Conservation (phyloP, 2,113 vertebrate species). For the Nesoenas mayeri region DNA sequence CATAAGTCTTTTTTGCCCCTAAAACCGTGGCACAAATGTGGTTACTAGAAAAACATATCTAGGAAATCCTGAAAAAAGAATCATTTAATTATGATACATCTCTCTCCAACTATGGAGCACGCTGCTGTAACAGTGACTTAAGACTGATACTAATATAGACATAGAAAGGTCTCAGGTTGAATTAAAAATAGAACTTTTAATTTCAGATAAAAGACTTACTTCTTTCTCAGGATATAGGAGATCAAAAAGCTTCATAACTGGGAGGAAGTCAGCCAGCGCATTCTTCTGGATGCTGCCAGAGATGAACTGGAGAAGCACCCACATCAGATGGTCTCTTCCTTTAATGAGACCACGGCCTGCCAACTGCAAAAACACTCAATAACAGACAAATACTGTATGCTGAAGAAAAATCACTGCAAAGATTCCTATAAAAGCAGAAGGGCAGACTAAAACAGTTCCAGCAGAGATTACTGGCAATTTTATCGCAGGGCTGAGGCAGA, state of each 20-base stretch:
- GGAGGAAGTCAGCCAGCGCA: conserved; percentile 93
- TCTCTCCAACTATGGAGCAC: not conserved
- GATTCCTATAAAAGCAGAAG: not conserved
- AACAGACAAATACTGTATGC: not conserved
- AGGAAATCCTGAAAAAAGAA: not conserved
- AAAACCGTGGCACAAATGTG: not conserved
- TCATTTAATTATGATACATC: not conserved
- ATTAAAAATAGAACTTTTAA: not conserved
- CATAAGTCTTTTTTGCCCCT: not conserved
- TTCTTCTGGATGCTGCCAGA: conserved; percentile 99
- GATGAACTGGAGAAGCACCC: conserved; percentile 98
- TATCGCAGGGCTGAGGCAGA: not conserved
- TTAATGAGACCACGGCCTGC: conserved; percentile 98
- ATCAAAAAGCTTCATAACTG: conserved; percentile 99
- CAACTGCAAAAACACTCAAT: conserved; percentile 80
- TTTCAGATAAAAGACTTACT: conserved; percentile 73
- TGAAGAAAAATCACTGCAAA: not conserved
- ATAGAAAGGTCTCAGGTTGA: not conserved
- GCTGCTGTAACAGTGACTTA: not conserved
- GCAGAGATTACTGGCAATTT: not conserved
- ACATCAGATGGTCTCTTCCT: conserved; percentile 98
- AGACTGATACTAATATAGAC: fast-evolving
- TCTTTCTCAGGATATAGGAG: conserved; percentile 98
- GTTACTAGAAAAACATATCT: not conserved
- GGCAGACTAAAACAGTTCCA: not conserved